These are phyloP conservation scores for Silurus asotus DNA, from an alignment of 2,113 vertebrate genomes.

Conservation along the genomic window DNA sequence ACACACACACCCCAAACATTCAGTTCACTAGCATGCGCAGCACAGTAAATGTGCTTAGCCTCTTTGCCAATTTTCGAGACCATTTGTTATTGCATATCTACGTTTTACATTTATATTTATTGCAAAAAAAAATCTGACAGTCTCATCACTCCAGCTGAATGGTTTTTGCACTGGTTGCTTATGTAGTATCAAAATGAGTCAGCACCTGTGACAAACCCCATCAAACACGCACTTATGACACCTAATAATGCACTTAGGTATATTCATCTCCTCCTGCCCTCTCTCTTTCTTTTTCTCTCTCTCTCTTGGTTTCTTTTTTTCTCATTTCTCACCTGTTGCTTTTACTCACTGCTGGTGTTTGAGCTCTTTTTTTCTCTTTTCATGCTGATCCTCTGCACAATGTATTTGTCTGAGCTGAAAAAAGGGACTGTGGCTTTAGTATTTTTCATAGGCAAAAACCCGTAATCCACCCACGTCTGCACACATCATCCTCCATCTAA, in stretches of 20 bases:
- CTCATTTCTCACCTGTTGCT: slow-evolving; percentile 59
- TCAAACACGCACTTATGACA: slow-evolving; percentile 28
- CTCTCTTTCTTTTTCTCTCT: slow-evolving; percentile 46
- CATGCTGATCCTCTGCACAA: slow-evolving; percentile 58
- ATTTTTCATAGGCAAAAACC: slow-evolving; percentile 56
- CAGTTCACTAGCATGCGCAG: slow-evolving; percentile 4
- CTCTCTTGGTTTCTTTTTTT: slow-evolving; percentile 57
- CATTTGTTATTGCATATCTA: neutral
- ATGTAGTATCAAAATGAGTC: slow-evolving; percentile 36
- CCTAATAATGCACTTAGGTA: slow-evolving; percentile 54
- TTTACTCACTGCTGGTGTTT: slow-evolving; percentile 65
- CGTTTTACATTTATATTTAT: slow-evolving; percentile 19
- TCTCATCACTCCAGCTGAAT: neutral
- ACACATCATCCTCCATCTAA: slow-evolving; percentile 62
- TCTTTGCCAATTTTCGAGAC: neutral
- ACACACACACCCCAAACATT: slow-evolving; percentile 37
- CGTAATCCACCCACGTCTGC: slow-evolving; percentile 59
- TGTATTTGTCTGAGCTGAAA: slow-evolving; percentile 71
- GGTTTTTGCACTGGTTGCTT: slow-evolving; percentile 30
- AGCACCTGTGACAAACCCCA: slow-evolving; percentile 30
- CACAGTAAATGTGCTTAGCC: neutral
- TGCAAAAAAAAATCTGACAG: slow-evolving; percentile 18
- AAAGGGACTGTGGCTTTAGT: slow-evolving; percentile 50
- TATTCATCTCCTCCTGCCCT: slow-evolving; percentile 55
- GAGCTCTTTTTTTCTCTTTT: slow-evolving; percentile 49